phyloP scores from a whole-genome alignment of 2,113 vertebrate genomes.

The Prionailurus viverrinus region DNA sequence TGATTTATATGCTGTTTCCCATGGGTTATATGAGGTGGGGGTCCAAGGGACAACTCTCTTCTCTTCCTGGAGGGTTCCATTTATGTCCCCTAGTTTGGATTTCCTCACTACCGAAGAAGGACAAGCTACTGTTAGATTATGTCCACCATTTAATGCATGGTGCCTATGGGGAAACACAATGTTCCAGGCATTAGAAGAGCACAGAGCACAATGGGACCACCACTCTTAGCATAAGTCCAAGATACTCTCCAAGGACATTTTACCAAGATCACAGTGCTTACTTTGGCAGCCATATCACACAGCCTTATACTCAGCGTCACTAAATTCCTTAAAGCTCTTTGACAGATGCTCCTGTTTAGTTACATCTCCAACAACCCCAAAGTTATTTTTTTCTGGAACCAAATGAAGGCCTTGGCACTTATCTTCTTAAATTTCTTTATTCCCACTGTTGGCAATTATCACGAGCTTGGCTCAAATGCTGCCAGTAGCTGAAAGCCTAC shows the following conservation, averaged over 20 bases:
- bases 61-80: background rate
- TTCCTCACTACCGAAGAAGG: background rate
- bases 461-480: background rate
- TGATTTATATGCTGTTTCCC: background rate
- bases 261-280: background rate
- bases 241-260: background rate
- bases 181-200: background rate
- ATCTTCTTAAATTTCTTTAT: slow-evolving; percentile 27
- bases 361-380: background rate
- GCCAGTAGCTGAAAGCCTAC: background rate
- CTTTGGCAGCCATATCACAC: background rate
- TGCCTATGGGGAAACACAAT: background rate
- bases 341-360: background rate
- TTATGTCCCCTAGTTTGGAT: background rate
- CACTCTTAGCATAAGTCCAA: background rate
- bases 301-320: background rate
- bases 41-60: background rate
- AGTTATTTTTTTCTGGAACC: slow-evolving; percentile 21
- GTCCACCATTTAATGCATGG: background rate
- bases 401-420: background rate
- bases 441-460: background rate
- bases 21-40: background rate
- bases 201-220: background rate
- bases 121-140: background rate
- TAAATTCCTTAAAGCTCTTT: slow-evolving; percentile 36